A percentile compares a stretch with the other conserved stretches of the same genome.
Conservation (phyloP, 1,140 invertebrate genomes). For the Pogonus chalceus region DNA sequence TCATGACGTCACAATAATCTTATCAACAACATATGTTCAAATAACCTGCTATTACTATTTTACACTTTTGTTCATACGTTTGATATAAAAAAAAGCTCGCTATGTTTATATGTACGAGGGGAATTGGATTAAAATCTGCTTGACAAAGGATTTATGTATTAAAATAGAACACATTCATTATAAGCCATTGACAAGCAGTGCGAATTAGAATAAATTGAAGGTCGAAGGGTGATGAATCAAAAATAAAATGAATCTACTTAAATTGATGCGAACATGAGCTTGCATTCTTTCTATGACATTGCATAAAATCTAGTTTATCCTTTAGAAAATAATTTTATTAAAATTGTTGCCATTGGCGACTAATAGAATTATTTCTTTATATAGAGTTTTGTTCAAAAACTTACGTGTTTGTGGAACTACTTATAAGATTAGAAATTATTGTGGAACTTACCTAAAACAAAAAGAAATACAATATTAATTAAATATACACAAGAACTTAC, state of each 20-base stretch:
- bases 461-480: no score
- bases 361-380: no score
- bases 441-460: no score
- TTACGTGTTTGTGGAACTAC: no score
- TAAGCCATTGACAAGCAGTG: neutral
- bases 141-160: neutral
- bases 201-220: conserved; percentile 3
- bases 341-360: no score
- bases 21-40: conserved; percentile 5
- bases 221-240: neutral
- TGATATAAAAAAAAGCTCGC: neutral
- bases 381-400: no score
- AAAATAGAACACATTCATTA: conserved; percentile 4
- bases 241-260: no score
- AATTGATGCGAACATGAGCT: neutral
- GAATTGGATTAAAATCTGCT: neutral
- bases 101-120: neutral
- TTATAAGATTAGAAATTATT: no score
- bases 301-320: neutral
- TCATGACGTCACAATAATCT: conserved; percentile 1
- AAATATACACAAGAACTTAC: no score
- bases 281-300: neutral
- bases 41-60: conserved; percentile 5
- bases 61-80: neutral
- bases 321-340: neutral